Evolutionary conservation across 2,113 vertebrate genomes (phyloP).

Genomic region (Bucco capensis): DNA sequence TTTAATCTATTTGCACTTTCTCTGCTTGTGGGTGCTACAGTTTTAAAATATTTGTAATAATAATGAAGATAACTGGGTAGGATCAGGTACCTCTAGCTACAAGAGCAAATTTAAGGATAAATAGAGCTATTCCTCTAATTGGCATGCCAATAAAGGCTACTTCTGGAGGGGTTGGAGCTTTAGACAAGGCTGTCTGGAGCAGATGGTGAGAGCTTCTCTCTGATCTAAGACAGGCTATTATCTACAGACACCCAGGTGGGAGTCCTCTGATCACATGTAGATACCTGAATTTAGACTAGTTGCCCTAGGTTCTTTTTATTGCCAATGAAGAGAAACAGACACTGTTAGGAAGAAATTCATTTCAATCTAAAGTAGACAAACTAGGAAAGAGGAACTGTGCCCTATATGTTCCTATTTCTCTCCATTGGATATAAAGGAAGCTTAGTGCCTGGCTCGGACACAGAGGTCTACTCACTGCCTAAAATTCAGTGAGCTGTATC

Average conservation of each 20-base stretch:
- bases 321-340: neutral
- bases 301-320: conserved; percentile 25
- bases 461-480: neutral
- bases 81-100: neutral
- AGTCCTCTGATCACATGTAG: conserved; percentile 36
- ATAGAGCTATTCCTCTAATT: conserved; percentile 28
- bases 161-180: neutral
- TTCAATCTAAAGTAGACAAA: conserved; percentile 11
- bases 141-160: neutral
- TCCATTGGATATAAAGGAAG: neutral
- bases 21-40: neutral
- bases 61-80: neutral
- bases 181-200: conserved; percentile 14
- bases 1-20: neutral
- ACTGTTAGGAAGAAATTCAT: conserved; percentile 13
- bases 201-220: conserved; percentile 28
- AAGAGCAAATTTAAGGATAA: conserved; percentile 12
- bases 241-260: conserved; percentile 39
- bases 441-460: neutral
- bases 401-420: neutral
- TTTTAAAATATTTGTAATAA: neutral
- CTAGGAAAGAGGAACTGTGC: neutral
- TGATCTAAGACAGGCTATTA: conserved; percentile 37
- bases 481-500: neutral
- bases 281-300: conserved; percentile 47